Percentiles rank a stretch among this genome's conserved stretches.
Conservation (phyloP, 2,113 vertebrate species). For the Coptodon bakossiorum region DNA sequence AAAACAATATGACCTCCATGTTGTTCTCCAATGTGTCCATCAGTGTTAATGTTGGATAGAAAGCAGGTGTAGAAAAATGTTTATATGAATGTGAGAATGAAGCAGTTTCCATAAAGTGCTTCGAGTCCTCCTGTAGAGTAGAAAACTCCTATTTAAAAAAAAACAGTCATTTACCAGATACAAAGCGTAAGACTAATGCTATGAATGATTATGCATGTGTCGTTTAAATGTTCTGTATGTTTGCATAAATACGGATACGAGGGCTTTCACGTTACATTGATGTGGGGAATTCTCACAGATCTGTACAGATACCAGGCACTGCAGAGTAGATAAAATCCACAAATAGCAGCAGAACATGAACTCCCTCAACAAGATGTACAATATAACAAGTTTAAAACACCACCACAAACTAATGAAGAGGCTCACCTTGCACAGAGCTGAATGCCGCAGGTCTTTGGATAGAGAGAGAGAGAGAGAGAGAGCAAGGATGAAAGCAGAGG, state of each 20-base stretch:
- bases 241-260: not conserved
- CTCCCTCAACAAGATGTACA: not conserved
- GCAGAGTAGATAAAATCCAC: not conserved
- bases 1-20: not conserved
- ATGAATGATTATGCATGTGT: not conserved
- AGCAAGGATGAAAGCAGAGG: not conserved
- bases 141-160: not conserved
- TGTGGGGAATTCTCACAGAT: accelerated
- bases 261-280: not conserved
- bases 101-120: not conserved
- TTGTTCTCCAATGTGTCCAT: not conserved
- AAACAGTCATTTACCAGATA: not conserved
- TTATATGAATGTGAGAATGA: not conserved
- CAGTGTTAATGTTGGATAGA: not conserved
- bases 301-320: not conserved
- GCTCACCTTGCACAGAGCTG: not conserved
- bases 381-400: not conserved
- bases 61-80: not conserved
- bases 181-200: not conserved
- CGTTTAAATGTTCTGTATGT: not conserved
- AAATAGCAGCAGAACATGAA: not conserved
- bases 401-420: not conserved
- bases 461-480: not conserved
- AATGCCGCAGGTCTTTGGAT: not conserved
- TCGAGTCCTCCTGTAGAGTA: not conserved